phyloP scores from a whole-genome alignment of 2,113 vertebrate species.

The Candoia aspera region DNA sequence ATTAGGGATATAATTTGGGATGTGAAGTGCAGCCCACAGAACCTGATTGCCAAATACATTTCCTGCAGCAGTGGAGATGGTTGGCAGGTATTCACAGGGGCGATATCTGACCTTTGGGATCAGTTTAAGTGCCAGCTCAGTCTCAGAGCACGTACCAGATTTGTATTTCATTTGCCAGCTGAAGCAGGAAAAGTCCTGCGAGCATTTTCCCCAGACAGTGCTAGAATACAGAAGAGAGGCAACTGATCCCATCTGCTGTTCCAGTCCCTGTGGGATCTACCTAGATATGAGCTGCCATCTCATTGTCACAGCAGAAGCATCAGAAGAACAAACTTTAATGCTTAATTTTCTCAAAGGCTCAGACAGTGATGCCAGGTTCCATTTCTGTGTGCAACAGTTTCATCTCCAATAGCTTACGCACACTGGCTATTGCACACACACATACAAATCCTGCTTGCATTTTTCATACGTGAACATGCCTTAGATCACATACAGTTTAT shows the following conservation, averaged over 20 bases:
- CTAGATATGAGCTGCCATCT: neutral
- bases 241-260: neutral
- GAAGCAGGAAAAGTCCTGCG: neutral
- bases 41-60: slow-evolving; percentile 36
- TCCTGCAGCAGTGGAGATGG: neutral
- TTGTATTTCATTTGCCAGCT: neutral
- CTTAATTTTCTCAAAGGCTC: neutral
- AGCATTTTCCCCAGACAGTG: neutral
- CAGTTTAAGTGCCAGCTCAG: slow-evolving; percentile 4
- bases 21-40: slow-evolving; percentile 9
- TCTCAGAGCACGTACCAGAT: neutral
- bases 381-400: neutral
- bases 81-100: slow-evolving; percentile 12
- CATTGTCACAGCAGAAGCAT: neutral
- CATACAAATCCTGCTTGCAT: neutral
- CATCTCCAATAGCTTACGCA: too few species aligned
- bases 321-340: neutral
- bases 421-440: neutral
- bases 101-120: neutral
- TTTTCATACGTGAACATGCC: neutral
- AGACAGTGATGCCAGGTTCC: neutral
- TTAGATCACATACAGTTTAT: neutral
- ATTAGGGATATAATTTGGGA: slow-evolving; percentile 23
- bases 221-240: neutral
- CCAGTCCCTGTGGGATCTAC: neutral